A percentile compares a stretch with the other conserved stretches of the same genome.
These are phyloP conservation scores for Galagoides demidoff DNA, from an alignment of 2,797 vertebrate species.

Conservation along the genomic window DNA sequence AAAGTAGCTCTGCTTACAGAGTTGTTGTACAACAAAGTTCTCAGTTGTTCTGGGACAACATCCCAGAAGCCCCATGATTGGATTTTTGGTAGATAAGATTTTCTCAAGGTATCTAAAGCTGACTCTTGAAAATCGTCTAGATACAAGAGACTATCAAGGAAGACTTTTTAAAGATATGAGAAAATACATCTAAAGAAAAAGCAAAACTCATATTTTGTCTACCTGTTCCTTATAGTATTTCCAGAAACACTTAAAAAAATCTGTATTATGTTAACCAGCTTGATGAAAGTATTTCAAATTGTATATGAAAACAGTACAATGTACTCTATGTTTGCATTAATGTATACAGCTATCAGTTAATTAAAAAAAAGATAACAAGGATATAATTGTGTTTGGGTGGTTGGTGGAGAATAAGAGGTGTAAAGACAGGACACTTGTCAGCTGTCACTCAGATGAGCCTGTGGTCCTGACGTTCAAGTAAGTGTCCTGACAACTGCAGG, in stretches of 20 bases:
- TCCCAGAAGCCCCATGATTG: neutral
- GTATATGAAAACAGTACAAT: too few species aligned
- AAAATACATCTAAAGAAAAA: constrained; percentile 8
- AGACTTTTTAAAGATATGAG: neutral
- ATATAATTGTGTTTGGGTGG: too few species aligned
- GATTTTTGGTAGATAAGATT: neutral
- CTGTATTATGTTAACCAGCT: too few species aligned
- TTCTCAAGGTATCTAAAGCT: neutral
- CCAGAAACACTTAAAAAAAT: neutral
- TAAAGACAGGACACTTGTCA: too few species aligned
- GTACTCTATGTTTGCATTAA: too few species aligned
- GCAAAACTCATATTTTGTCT: neutral
- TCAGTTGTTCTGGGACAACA: neutral
- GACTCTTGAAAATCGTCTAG: neutral
- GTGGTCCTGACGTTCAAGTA: too few species aligned
- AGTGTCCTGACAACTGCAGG: too few species aligned
- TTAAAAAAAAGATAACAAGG: too few species aligned
- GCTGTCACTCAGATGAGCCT: too few species aligned
- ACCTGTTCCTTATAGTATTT: neutral
- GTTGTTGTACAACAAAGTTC: neutral
- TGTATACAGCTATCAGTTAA: too few species aligned
- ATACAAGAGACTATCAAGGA: neutral
- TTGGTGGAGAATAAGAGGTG: too few species aligned
- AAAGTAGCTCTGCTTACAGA: neutral
- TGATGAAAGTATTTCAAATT: too few species aligned